These are phyloP conservation scores for Periophthalmus modestus DNA, from an alignment of 2,113 vertebrate species.

Conservation along the genomic window DNA sequence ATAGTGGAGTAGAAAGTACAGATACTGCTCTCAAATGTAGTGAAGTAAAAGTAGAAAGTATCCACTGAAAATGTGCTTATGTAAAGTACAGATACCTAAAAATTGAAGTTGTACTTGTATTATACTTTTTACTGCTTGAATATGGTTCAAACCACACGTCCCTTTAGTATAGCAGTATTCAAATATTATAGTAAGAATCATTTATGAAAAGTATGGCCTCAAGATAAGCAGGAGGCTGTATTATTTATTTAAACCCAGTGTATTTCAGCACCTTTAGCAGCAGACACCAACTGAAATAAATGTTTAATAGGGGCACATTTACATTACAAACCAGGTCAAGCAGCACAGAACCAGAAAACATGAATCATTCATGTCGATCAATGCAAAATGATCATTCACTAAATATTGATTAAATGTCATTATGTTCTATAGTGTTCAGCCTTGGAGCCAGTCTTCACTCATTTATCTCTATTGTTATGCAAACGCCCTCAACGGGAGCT, in stretches of 20 bases:
- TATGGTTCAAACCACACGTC: background rate
- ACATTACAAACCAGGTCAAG: constrained; percentile 9
- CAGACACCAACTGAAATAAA: background rate
- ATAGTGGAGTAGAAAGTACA: too few relatives aligned
- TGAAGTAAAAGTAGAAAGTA: too few relatives aligned
- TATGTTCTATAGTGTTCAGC: background rate
- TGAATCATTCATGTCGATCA: background rate
- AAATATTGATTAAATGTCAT: background rate
- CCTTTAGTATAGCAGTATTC: background rate
- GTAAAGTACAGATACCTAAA: too few relatives aligned
- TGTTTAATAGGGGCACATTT: background rate
- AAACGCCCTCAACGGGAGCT: constrained; percentile 1
- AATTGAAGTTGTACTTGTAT: too few relatives aligned
- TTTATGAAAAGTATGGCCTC: too few relatives aligned
- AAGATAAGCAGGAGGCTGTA: background rate
- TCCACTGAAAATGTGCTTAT: too few relatives aligned
- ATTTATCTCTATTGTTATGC: background rate
- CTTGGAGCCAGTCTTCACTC: background rate
- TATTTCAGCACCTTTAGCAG: constrained; percentile 1
- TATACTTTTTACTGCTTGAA: background rate
- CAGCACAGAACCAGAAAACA: constrained; percentile 21
- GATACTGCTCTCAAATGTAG: too few relatives aligned
- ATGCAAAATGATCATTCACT: background rate
- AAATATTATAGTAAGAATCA: too few relatives aligned
- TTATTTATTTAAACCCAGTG: background rate